Conservation (phyloP, 2,888 invertebrate species). For the Cryptus viduatorius region DNA sequence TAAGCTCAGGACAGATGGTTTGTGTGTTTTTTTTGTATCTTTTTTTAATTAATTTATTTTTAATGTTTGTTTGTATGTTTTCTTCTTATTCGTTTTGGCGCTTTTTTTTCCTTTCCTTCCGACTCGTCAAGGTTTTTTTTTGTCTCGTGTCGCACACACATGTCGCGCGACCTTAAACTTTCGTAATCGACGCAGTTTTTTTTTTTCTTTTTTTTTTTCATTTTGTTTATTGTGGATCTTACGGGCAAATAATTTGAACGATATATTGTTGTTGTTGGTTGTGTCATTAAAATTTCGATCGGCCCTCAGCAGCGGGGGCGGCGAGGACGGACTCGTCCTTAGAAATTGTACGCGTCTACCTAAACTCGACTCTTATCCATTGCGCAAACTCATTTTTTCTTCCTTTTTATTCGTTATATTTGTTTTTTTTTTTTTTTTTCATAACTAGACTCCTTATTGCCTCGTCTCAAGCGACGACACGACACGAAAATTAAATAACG, state of each 20-base stretch:
- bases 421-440: conserved; percentile 35
- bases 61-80: conserved; percentile 59
- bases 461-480: conserved; percentile 62
- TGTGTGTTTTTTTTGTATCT: conserved; percentile 57
- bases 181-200: conserved; percentile 18
- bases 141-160: conserved; percentile 40
- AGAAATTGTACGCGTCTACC: conserved; percentile 67
- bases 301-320: conserved; percentile 71
- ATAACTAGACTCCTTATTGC: conserved; percentile 52
- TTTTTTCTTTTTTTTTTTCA: conserved; percentile 44
- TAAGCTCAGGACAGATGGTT: conserved; percentile 83
- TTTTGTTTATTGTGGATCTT: conserved; percentile 30
- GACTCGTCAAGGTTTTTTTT: conserved; percentile 44
- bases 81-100: conserved; percentile 48
- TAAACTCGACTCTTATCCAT: conserved; percentile 69
- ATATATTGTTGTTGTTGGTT: conserved; percentile 41
- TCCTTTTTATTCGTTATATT: conserved; percentile 56
- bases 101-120: conserved; percentile 50
- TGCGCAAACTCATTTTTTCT: conserved; percentile 48
- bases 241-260: conserved; percentile 32
- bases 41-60: conserved; percentile 47
- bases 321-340: conserved; percentile 79
- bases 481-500: conserved; percentile 72
- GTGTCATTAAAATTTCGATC: conserved; percentile 69
- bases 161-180: conserved; percentile 31